A percentile compares a stretch with the other conserved stretches of the same genome.
Conservation (phyloP, 1,140 invertebrate species). For the Phocides pigmalion region DNA sequence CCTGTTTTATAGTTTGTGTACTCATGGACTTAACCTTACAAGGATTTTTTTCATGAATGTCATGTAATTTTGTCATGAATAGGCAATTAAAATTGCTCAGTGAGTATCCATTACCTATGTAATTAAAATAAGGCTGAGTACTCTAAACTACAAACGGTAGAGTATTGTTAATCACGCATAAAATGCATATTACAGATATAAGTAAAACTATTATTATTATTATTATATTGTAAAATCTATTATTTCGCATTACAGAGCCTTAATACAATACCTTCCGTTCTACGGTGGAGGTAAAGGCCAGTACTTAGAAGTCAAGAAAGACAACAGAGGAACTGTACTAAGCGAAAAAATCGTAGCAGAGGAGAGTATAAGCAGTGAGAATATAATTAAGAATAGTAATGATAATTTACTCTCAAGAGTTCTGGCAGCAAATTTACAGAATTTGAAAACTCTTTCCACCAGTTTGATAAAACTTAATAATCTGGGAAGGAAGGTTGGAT, state of each 20-base stretch:
- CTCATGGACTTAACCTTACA: too few species aligned
- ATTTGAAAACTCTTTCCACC: constrained; percentile 50
- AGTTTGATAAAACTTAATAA: constrained; percentile 62
- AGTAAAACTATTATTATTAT: too few species aligned
- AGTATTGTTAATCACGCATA: too few species aligned
- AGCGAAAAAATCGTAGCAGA: constrained; percentile 79
- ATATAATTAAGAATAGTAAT: constrained; percentile 65
- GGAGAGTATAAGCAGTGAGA: constrained; percentile 70
- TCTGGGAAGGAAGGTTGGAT: constrained; percentile 62
- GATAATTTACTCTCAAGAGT: constrained; percentile 66
- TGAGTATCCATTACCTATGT: too few species aligned
- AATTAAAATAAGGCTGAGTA: too few species aligned
- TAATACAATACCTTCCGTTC: constrained; percentile 82
- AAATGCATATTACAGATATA: too few species aligned
- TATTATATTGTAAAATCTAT: too few species aligned
- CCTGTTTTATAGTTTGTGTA: too few species aligned
- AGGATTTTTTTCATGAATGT: too few species aligned
- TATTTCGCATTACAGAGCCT: constrained; percentile 40
- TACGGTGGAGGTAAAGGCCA: constrained; percentile 88
- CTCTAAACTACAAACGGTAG: too few species aligned
- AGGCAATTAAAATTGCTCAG: too few species aligned
- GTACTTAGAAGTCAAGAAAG: constrained; percentile 85
- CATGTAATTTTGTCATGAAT: too few species aligned
- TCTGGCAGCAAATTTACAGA: constrained; percentile 61
- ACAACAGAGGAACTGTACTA: constrained; percentile 79